These are phyloP conservation scores for Strix uralensis DNA, from an alignment of 2,113 vertebrate genomes.

Conservation along the genomic window DNA sequence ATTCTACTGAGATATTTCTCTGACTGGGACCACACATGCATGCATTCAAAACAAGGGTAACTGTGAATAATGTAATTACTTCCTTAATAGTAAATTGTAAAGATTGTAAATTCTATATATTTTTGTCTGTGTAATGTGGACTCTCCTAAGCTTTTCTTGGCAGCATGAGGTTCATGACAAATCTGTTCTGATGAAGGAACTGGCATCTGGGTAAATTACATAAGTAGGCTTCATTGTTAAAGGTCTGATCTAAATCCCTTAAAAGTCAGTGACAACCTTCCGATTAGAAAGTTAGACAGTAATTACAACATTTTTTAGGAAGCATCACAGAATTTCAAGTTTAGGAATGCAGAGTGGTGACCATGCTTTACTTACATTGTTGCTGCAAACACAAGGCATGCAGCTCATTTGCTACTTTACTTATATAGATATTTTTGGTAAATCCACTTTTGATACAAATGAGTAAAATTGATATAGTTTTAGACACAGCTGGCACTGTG, in stretches of 20 bases:
- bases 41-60: constrained; percentile 5
- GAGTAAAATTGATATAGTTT: neutral
- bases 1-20: constrained; percentile 13
- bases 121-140: neutral
- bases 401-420: neutral
- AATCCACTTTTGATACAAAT: neutral
- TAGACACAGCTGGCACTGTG: neutral
- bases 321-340: neutral
- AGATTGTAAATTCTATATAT: neutral
- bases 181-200: neutral
- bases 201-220: neutral
- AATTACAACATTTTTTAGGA: neutral
- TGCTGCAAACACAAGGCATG: neutral
- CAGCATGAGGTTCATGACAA: neutral
- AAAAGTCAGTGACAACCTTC: neutral
- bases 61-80: neutral
- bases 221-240: neutral
- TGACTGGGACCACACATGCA: neutral
- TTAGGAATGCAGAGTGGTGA: neutral
- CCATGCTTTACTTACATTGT: neutral
- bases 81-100: neutral
- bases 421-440: neutral
- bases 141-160: neutral
- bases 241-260: neutral
- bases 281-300: neutral